A percentile compares a stretch with the other conserved stretches of the same genome.
Evolutionary conservation across 2,888 invertebrate genomes (phyloP).

Genomic region (Alentia gelatinosa): DNA sequence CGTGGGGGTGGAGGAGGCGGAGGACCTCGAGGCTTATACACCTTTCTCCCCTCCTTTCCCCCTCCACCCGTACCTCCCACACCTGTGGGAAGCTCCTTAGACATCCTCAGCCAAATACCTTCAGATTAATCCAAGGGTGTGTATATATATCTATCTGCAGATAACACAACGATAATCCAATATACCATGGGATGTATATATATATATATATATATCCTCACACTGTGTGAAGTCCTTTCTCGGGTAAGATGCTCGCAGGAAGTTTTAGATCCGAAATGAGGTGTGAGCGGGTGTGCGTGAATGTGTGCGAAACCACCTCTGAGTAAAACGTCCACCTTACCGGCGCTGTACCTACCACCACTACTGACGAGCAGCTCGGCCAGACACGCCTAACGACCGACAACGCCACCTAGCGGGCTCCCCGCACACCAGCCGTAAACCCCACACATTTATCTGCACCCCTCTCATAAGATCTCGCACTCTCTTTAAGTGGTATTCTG

Average conservation of each 20-base stretch:
- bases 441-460: no score
- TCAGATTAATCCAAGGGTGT: neutral
- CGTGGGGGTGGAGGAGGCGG: slow-evolving; percentile 35
- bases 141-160: neutral
- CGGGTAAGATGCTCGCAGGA: no score
- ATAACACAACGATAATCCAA: no score
- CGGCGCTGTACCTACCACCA: slow-evolving; percentile 1
- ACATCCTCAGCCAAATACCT: neutral
- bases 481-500: no score
- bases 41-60: neutral
- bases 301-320: neutral
- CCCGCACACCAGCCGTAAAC: neutral
- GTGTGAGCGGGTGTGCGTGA: neutral
- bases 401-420: neutral
- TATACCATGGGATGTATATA: no score
- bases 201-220: no score
- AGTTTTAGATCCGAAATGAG: slow-evolving; percentile 5
- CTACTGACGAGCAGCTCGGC: neutral
- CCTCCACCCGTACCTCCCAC: slow-evolving; percentile 34
- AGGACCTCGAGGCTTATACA: neutral
- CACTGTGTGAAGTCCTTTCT: no score
- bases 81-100: neutral
- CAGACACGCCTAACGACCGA: neutral
- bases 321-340: neutral
- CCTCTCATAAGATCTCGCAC: no score